phyloP scores from a whole-genome alignment of 2,888 invertebrate species.

The Drosophila pegasa region DNA sequence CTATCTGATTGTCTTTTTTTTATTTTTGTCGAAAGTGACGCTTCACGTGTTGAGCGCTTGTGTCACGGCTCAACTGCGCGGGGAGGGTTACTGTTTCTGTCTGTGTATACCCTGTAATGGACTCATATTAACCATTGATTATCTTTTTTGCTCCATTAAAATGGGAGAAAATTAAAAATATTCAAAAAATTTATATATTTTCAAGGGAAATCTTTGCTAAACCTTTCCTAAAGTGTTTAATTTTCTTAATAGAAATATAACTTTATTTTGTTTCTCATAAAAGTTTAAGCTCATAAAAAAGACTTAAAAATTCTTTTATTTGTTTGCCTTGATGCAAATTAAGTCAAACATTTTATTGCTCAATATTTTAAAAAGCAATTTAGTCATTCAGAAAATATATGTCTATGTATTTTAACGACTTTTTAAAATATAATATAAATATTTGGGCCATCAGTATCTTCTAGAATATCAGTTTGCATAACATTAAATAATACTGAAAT shows the following conservation, averaged over 20 bases:
- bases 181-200: neutral
- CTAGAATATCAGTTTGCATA: too few relatives aligned
- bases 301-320: neutral
- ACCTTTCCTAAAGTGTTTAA: neutral
- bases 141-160: neutral
- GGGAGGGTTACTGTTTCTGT: conserved; percentile 8
- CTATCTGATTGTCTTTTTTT: conserved; percentile 30
- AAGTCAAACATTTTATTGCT: neutral
- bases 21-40: conserved; percentile 58
- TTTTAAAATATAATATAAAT: neutral
- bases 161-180: neutral
- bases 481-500: too few relatives aligned
- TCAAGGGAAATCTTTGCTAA: neutral
- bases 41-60: conserved; percentile 60
- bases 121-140: neutral
- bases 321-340: neutral
- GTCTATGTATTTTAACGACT: too few relatives aligned
- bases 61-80: conserved; percentile 75
- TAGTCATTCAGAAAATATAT: neutral
- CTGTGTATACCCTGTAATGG: conserved; percentile 24
- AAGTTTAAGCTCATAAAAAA: neutral
- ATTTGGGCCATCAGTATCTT: too few relatives aligned
- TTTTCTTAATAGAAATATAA: neutral
- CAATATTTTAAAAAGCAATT: neutral
- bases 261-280: neutral